Conservation (phyloP, 2,888 invertebrate genomes). For the Parapristionchus giblindavisi region DNA sequence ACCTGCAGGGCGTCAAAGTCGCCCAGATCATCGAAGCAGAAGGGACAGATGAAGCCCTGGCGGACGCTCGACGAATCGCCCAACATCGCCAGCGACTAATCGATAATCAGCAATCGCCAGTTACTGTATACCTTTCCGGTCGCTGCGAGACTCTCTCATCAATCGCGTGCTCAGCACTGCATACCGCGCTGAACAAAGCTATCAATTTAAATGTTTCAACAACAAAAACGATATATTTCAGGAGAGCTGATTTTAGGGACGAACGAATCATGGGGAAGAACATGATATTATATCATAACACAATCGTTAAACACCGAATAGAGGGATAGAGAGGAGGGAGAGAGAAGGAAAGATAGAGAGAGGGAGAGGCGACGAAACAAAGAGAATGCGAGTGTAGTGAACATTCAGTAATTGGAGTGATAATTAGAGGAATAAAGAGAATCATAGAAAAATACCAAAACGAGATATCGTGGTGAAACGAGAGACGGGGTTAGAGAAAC, state of each 20-base stretch:
- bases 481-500: not conserved
- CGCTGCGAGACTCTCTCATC: too few relatives aligned
- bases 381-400: not conserved
- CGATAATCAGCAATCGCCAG: not conserved
- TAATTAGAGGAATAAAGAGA: not conserved
- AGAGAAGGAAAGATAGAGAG: not conserved
- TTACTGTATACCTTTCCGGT: too few relatives aligned
- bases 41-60: conserved; percentile 39
- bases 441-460: too few relatives aligned
- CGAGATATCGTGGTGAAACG: not conserved
- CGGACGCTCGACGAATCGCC: conserved; percentile 18
- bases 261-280: too few relatives aligned
- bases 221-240: too few relatives aligned
- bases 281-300: too few relatives aligned
- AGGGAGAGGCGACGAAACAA: conserved; percentile 5
- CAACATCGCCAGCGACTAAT: not conserved
- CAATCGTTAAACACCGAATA: not conserved
- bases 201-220: too few relatives aligned
- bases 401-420: not conserved
- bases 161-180: not conserved
- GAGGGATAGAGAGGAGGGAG: not conserved
- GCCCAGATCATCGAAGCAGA: conserved; percentile 35
- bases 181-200: too few relatives aligned
- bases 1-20: conserved; percentile 23
- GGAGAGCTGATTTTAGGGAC: too few relatives aligned